phyloP scores from a whole-genome alignment of 2,797 vertebrate genomes.

The Poecilia picta region DNA sequence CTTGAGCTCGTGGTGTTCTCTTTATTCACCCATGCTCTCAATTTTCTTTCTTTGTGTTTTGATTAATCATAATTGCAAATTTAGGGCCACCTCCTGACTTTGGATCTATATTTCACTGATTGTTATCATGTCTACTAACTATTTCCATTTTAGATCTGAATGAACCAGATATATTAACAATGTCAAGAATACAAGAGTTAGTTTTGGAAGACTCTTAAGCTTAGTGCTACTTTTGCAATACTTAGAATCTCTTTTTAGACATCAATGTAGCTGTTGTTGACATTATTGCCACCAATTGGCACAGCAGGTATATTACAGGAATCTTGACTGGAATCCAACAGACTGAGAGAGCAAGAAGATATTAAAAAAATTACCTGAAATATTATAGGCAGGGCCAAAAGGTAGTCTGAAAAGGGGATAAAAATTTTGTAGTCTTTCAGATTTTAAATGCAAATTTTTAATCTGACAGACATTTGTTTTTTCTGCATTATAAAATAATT shows the following conservation, averaged over 20 bases:
- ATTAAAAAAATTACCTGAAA: neutral
- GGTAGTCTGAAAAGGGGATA: neutral
- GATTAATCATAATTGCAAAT: neutral
- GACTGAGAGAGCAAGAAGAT: neutral
- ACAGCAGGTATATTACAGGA: neutral
- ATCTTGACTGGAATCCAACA: neutral
- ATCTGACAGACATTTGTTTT: neutral
- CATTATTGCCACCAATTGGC: neutral
- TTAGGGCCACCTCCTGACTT: neutral
- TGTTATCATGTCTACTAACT: neutral
- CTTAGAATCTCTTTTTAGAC: neutral
- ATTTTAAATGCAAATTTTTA: neutral
- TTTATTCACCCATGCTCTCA: neutral
- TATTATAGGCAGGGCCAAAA: neutral
- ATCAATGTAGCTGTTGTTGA: neutral
- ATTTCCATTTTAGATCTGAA: too few species aligned
- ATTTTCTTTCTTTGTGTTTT: neutral
- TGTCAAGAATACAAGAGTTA: neutral
- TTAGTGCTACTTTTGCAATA: neutral
- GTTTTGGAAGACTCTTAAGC: neutral
- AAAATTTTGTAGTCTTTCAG: neutral
- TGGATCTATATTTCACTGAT: neutral
- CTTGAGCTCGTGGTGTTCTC: too few species aligned
- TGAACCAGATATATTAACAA: neutral
- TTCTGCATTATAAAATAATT: neutral